Conservation (phyloP, 92 coral and sea anemone species). For the Pocillopora meandrina region DNA sequence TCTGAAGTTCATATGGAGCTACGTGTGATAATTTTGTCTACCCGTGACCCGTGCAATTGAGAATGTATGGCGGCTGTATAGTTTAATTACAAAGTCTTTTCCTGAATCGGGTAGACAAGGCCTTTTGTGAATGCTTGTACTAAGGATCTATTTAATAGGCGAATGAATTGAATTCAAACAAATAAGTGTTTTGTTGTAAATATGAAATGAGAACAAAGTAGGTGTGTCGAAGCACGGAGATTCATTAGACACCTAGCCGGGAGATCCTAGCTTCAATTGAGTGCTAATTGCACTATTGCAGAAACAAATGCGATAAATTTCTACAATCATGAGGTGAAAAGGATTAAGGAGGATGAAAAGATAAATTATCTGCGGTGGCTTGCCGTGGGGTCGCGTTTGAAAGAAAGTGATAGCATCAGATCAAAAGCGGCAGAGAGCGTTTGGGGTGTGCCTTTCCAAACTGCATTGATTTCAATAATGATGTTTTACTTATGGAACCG, state of each 20-base stretch:
- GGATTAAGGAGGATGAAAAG: background rate
- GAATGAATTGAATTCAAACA: slow-evolving; percentile 32
- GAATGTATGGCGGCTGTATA: background rate
- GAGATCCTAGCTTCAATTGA: slow-evolving; percentile 5
- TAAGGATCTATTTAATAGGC: slow-evolving; percentile 35
- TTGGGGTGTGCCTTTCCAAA: background rate
- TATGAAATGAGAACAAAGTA: slow-evolving; percentile 18
- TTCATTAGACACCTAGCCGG: slow-evolving; percentile 7
- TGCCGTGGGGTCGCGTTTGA: background rate
- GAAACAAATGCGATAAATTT: slow-evolving; percentile 12
- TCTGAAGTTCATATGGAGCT: background rate
- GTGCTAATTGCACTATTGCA: slow-evolving; percentile 8
- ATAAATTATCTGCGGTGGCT: background rate
- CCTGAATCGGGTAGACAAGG: slow-evolving; percentile 13
- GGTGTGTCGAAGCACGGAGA: background rate
- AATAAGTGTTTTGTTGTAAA: slow-evolving; percentile 22
- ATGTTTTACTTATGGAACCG: background rate
- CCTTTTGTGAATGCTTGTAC: slow-evolving; percentile 6
- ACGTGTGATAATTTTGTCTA: background rate
- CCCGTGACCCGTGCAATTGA: background rate
- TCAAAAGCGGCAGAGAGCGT: background rate
- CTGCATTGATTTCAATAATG: background rate
- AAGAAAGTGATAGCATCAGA: background rate
- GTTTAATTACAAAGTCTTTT: slow-evolving; percentile 14
- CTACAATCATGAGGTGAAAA: background rate